Percentiles rank a stretch among this genome's conserved stretches.
Evolutionary conservation across 2,888 invertebrate species (phyloP).

Genomic region (Tetheella fluctuosa): DNA sequence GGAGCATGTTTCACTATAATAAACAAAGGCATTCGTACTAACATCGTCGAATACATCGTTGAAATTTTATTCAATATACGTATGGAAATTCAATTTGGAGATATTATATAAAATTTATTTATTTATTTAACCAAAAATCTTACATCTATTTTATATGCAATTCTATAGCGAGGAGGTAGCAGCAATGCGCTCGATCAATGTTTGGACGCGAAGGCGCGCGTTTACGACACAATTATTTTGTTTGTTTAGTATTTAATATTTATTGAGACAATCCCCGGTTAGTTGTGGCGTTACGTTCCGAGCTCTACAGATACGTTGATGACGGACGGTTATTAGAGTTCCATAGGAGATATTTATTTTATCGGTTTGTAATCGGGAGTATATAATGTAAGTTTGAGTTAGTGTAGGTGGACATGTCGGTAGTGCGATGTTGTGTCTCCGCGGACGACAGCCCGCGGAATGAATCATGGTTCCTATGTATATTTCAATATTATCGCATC

Average conservation of each 20-base stretch:
- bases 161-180: slow-evolving; percentile 27
- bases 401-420: slow-evolving; percentile 75
- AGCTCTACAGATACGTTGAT: slow-evolving; percentile 56
- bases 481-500: slow-evolving; percentile 85
- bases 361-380: slow-evolving; percentile 62
- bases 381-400: slow-evolving; percentile 68
- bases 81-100: slow-evolving; percentile 2
- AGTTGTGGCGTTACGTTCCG: slow-evolving; percentile 61
- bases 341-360: slow-evolving; percentile 35
- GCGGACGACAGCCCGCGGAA: slow-evolving; percentile 78
- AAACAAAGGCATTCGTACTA: background rate
- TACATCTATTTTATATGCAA: slow-evolving; percentile 2
- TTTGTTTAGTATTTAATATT: slow-evolving; percentile 71
- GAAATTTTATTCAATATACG: background rate
- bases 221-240: slow-evolving; percentile 78
- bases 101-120: background rate
- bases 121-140: too few relatives aligned
- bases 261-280: slow-evolving; percentile 53
- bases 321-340: slow-evolving; percentile 33
- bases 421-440: slow-evolving; percentile 81
- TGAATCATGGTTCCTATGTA: slow-evolving; percentile 85
- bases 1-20: slow-evolving; percentile 7
- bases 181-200: slow-evolving; percentile 49
- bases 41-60: slow-evolving; percentile 1
- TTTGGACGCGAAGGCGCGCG: slow-evolving; percentile 79